Percentiles rank a stretch among this genome's conserved stretches.
These are phyloP conservation scores for Camarhynchus parvulus DNA, from an alignment of 2,113 vertebrate genomes.

Conservation along the genomic window DNA sequence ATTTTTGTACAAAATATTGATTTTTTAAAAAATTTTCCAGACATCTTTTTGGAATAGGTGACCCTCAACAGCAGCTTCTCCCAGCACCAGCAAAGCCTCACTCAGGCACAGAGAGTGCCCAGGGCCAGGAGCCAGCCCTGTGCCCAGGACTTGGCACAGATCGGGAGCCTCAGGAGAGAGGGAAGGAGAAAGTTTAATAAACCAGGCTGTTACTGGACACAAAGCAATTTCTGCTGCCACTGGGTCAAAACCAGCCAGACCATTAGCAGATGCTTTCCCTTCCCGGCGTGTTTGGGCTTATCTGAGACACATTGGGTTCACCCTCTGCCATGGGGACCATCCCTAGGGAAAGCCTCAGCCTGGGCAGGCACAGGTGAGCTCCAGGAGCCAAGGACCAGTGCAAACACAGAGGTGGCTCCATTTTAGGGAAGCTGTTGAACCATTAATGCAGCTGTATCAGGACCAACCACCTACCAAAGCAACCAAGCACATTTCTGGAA, in stretches of 20 bases:
- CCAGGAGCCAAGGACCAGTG: background rate
- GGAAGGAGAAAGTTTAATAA: background rate
- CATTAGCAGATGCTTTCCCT: background rate
- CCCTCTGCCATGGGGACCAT: background rate
- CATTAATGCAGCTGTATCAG: background rate
- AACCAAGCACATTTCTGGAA: background rate
- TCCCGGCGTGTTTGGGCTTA: accelerated
- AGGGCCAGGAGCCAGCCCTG: background rate
- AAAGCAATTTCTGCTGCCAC: background rate
- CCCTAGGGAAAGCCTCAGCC: background rate
- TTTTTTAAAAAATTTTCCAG: background rate
- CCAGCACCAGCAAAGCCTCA: background rate
- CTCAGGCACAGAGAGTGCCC: accelerated
- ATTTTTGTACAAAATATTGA: background rate
- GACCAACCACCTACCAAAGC: background rate
- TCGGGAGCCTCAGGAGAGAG: background rate
- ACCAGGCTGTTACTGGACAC: background rate
- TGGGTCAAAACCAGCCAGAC: background rate
- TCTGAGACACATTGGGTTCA: accelerated
- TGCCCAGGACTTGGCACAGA: background rate
- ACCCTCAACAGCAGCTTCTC: background rate
- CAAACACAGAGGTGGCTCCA: background rate
- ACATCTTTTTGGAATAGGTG: background rate
- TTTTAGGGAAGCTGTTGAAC: constrained; percentile 2
- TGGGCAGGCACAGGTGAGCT: background rate